Evolutionary conservation across 2,888 invertebrate species (phyloP).

Genomic region (Drosophila melanocephala): DNA sequence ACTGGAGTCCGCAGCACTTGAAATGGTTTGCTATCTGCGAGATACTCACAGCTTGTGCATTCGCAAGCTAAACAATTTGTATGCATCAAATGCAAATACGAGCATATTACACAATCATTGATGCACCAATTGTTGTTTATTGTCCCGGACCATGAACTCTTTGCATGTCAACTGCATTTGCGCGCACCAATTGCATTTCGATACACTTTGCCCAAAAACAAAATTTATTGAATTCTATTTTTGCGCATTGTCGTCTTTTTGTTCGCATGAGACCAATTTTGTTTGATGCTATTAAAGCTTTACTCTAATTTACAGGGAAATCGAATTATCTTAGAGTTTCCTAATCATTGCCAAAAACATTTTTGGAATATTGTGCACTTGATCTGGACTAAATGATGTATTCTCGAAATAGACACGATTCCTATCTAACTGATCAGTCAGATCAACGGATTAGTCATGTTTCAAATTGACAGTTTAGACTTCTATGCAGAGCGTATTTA

Average conservation of each 20-base stretch:
- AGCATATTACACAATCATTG: conserved; percentile 60
- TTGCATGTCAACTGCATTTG: conserved; percentile 44
- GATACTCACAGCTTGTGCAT: conserved; percentile 26
- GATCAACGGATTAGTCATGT: background rate
- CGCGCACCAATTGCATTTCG: conserved; percentile 5
- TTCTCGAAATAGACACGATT: background rate
- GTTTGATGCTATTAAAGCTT: background rate
- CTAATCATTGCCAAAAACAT: background rate
- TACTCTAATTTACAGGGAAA: background rate
- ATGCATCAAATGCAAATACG: conserved; percentile 66
- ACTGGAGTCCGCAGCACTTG: conserved; percentile 15
- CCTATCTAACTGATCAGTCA: background rate
- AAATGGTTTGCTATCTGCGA: conserved; percentile 34
- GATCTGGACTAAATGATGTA: background rate
- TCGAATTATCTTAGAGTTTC: background rate
- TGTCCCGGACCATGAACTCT: conserved; percentile 23
- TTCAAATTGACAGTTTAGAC: background rate
- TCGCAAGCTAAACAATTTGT: conserved; percentile 44
- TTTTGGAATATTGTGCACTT: background rate
- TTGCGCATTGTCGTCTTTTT: background rate
- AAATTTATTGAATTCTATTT: background rate
- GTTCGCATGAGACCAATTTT: background rate
- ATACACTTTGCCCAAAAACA: background rate
- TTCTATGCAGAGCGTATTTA: background rate
- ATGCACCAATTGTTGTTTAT: conserved; percentile 64